Evolutionary conservation across 2,888 invertebrate genomes (phyloP), one percentile per base, ranked within the genome.

Genomic region (Parnassius orleans): DNA sequence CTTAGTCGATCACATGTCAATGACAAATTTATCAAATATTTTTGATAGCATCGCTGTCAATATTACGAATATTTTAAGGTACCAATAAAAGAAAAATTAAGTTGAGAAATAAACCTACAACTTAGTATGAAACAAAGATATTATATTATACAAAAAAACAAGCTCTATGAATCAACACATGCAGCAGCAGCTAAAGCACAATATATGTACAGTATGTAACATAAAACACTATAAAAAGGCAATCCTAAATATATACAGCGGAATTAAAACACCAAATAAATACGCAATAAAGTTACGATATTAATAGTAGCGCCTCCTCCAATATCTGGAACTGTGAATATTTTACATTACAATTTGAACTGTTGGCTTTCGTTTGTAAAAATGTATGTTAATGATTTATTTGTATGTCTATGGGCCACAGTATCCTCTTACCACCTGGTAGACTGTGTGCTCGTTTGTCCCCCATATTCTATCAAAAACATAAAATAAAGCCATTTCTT

Each of bases 251-350:
- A 69, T 71, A 59, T 69, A 72, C 66, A 68, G 68, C 67, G 47
- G 51, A 47, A 62, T 65, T 72, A 75, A 68, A 70, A 71, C 69
- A 73, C 72, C 66, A 72, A 66, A 69, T 72, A 76, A 72, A 74
- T 73, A 84, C 68, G 76, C 69, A 68, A 63, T 65, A 66, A 24
- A 64, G 66, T 84, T 87, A 87, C 86, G 71, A 78, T 77, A 73
- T 65, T 84, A 84, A 87, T 84, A 81, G 87, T 83, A 77, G 74
- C 89, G 84, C 84, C 90, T 81, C 72, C 88, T 79, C 81, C 82
- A 77, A 72, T 80, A 88, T 87, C 89, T 88, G 87, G 79, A 89
- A 86, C 76, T 84, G 72, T 60, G 67, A 71, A 70, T 63, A 46
- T 50, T 50, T 42, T 65, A 65, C 63, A 33, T 33, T 33, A 33